Conservation (phyloP, 2,113 vertebrate species). For the Theristicus caerulescens region DNA sequence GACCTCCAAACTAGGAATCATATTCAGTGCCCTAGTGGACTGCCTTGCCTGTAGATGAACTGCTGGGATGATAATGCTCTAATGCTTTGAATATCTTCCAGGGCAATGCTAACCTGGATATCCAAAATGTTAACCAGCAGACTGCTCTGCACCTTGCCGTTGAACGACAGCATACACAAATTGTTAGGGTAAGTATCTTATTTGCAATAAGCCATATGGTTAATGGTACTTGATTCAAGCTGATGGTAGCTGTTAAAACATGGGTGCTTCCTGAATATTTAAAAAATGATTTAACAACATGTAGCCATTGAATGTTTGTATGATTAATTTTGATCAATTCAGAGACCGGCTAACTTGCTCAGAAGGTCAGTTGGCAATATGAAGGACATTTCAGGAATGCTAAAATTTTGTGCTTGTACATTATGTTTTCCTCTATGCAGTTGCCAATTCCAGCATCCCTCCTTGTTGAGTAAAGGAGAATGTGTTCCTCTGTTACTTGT, state of each 20-base stretch:
- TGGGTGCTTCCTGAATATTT: background rate
- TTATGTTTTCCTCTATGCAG: background rate
- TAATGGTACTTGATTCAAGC: background rate
- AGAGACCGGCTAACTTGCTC: background rate
- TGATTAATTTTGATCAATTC: background rate
- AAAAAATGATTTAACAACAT: background rate
- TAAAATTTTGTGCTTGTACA: background rate
- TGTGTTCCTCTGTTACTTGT: background rate
- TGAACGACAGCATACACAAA: slow-evolving; percentile 97
- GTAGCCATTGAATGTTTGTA: background rate
- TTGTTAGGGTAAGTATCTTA: slow-evolving; percentile 87
- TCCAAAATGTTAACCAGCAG: slow-evolving; percentile 98
- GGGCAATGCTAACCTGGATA: slow-evolving; percentile 96
- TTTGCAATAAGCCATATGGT: background rate
- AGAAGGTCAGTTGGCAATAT: background rate
- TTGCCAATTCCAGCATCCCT: background rate
- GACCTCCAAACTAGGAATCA: background rate
- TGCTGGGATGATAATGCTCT: background rate
- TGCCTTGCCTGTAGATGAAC: background rate
- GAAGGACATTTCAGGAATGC: background rate
- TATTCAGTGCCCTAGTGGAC: background rate
- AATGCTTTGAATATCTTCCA: slow-evolving; percentile 58
- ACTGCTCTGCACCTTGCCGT: slow-evolving; percentile 96
- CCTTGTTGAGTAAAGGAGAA: background rate
- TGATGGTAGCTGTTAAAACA: background rate